A percentile compares a stretch with the other conserved stretches of the same genome.
These are phyloP conservation scores for Anastrepha obliqua DNA, from an alignment of 1,140 invertebrate genomes.

Conservation along the genomic window DNA sequence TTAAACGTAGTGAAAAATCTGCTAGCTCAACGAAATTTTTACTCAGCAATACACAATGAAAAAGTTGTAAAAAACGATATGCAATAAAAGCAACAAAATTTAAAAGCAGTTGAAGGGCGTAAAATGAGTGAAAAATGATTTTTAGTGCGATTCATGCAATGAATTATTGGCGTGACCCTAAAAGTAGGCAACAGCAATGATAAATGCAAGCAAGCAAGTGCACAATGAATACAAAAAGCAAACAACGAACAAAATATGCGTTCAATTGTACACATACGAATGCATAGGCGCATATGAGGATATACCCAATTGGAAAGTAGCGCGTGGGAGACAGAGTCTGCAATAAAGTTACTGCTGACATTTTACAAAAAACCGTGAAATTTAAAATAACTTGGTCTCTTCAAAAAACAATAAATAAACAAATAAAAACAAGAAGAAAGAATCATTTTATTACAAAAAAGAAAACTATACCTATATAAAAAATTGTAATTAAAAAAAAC, in stretches of 20 bases:
- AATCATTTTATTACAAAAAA: no score
- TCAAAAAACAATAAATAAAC: no score
- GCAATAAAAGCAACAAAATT: neutral
- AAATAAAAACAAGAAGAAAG: no score
- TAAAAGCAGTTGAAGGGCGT: neutral
- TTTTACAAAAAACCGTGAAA: no score
- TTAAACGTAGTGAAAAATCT: neutral
- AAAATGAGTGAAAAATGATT: slow-evolving; percentile 32
- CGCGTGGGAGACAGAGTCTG: no score
- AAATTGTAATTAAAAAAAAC: no score
- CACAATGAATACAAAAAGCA: slow-evolving; percentile 24
- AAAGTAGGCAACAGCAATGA: slow-evolving; percentile 49
- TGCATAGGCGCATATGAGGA: neutral
- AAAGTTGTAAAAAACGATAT: neutral
- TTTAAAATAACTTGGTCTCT: no score
- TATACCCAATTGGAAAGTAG: no score
- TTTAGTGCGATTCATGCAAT: slow-evolving; percentile 29
- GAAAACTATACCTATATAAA: no score
- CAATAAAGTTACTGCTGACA: no score
- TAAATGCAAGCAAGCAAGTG: slow-evolving; percentile 44
- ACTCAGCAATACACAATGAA: neutral
- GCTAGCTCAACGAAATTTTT: neutral
- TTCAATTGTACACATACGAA: neutral
- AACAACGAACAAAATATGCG: neutral
- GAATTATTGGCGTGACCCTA: slow-evolving; percentile 50